Evolutionary conservation across 1,140 invertebrate genomes (phyloP), one percentile per base, ranked within the genome.

Genomic region (Radopholus similis): DNA sequence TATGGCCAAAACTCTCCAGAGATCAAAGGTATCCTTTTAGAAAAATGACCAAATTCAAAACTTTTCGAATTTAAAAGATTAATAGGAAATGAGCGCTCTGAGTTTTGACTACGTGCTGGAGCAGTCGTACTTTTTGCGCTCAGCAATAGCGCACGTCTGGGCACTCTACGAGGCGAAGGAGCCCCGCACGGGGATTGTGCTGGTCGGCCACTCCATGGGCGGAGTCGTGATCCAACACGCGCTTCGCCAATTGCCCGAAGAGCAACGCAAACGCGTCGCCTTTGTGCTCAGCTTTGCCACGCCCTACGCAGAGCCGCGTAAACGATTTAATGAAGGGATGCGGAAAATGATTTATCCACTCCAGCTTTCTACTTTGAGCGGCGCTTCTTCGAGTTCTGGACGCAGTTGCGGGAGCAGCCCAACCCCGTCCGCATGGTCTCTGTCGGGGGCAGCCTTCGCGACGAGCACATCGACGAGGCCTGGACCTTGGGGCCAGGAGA

Each of bases 201-300:
- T 77, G 21, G 37, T 75, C 30, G 76, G 75, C 3, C 75, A 77
- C 58, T 77, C 75, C 6, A 71, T 77, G 66, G 75, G 75, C 30
- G 75, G 75, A 21, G 63, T 77, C 49, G 76, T 78, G n/a, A 68
- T 58, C 53, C 57, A 35, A 55, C 67, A 38, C 56, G 54, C 53
- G 32, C 34, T 49, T 42, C 28, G 37, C 49, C 30, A 23, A 28
- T n/a, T 34, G 55, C 64, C 38, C 30, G 34, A 54, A 18, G n/a
- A 0, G 3, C 11, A 37, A 6, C 26, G 38, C 4, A 44, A 42
- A 26, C 42, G 65, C 21, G 53, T 76, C 37, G 32, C 72, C 11
- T 34, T 76, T 9, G 47, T 77, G n/a, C 5, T 77, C 23, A 49
- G 68, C 3, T 51, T 76, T 44, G 67, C 75, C 8, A 64, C 74